These are phyloP conservation scores for Epinephelus malabaricus DNA, from an alignment of 2,797 vertebrate genomes.

Conservation along the genomic window DNA sequence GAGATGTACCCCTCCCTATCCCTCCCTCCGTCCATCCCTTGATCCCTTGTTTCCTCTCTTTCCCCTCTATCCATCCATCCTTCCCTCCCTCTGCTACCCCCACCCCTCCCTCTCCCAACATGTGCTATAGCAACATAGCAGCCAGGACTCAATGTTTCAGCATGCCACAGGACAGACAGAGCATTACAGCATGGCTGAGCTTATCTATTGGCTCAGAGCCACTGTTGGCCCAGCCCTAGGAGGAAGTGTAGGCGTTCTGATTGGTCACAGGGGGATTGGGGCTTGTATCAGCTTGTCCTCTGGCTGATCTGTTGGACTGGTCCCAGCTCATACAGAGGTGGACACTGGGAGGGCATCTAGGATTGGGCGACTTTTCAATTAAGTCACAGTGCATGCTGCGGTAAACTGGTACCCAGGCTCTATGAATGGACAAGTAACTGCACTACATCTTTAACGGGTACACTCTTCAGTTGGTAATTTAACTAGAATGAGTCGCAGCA, in stretches of 20 bases:
- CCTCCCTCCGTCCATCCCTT: slow-evolving; percentile 52
- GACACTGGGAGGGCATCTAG: slow-evolving; percentile 70
- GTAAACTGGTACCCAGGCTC: slow-evolving; percentile 53
- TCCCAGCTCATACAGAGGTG: slow-evolving; percentile 74
- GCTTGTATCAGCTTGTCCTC: slow-evolving; percentile 79
- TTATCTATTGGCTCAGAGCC: slow-evolving; percentile 82
- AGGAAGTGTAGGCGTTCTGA: slow-evolving; percentile 72
- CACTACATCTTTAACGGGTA: slow-evolving; percentile 41
- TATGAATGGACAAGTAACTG: slow-evolving; percentile 33
- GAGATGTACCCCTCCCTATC: slow-evolving; percentile 55
- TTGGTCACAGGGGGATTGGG: slow-evolving; percentile 79
- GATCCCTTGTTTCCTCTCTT: slow-evolving; percentile 59
- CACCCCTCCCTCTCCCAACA: slow-evolving; percentile 58
- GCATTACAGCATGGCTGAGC: slow-evolving; percentile 77
- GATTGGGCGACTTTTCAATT: slow-evolving; percentile 71
- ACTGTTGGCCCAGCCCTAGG: slow-evolving; percentile 74
- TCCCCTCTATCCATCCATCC: slow-evolving; percentile 54
- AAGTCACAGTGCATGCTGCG: slow-evolving; percentile 61
- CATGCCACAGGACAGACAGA: slow-evolving; percentile 74
- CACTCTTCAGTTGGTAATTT: slow-evolving; percentile 39
- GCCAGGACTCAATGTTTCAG: slow-evolving; percentile 76
- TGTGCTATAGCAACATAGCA: slow-evolving; percentile 75
- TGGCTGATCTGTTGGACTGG: slow-evolving; percentile 79
- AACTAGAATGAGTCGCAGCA: slow-evolving; percentile 22
- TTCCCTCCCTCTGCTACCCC: slow-evolving; percentile 45